These are phyloP conservation scores for Ochlodes sylvanus DNA, from an alignment of 2,888 invertebrate species.

Conservation along the genomic window DNA sequence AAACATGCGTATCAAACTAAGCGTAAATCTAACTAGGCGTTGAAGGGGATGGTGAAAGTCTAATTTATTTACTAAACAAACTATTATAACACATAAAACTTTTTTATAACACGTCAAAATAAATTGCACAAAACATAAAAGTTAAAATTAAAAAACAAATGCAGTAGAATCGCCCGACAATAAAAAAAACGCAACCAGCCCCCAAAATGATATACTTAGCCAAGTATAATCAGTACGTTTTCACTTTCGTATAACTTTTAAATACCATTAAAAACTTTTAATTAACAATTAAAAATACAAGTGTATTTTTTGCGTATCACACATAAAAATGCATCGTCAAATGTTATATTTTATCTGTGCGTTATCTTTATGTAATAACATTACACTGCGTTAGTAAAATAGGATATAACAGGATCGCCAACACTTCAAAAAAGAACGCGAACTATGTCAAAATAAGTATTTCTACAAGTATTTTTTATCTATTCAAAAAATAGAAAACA, in stretches of 20 bases:
- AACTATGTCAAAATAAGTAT: too few relatives aligned
- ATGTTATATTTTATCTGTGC: too few relatives aligned
- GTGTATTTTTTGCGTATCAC: neutral
- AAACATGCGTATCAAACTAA: conserved; percentile 8
- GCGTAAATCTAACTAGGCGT: neutral
- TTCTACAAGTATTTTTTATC: too few relatives aligned
- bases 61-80: neutral
- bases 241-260: too few relatives aligned
- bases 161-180: conserved; percentile 30
- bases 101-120: conserved; percentile 42
- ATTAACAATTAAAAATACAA: neutral
- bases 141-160: conserved; percentile 32
- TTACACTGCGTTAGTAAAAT: too few relatives aligned
- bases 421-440: too few relatives aligned
- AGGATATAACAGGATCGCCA: too few relatives aligned
- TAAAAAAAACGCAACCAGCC: neutral
- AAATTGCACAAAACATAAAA: conserved; percentile 50
- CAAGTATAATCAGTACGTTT: too few relatives aligned
- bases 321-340: conserved; percentile 1
- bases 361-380: too few relatives aligned
- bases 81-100: neutral
- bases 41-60: neutral
- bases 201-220: neutral
- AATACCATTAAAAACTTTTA: neutral
- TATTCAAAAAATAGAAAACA: too few relatives aligned